Conservation (phyloP, 2,888 invertebrate species). For the Chydorus sphaericus region DNA sequence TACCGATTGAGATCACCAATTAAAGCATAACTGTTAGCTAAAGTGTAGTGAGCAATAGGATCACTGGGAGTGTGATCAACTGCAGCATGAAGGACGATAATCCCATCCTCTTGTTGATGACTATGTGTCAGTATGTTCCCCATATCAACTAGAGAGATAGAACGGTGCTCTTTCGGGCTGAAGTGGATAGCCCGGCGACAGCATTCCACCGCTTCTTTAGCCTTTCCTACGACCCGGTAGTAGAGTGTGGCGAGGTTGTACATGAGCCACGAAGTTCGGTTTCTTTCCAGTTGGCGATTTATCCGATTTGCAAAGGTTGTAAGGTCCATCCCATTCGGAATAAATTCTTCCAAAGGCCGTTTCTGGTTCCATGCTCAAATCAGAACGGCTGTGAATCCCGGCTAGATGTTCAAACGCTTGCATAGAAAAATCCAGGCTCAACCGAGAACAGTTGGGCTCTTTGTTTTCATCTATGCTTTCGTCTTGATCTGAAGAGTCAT, state of each 20-base stretch:
- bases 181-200: conserved; percentile 56
- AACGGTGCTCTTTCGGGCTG: conserved; percentile 47
- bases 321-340: conserved; percentile 27
- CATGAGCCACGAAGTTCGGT: conserved; percentile 60
- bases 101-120: conserved; percentile 50
- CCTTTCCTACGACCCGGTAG: conserved; percentile 60
- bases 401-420: conserved; percentile 47
- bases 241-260: conserved; percentile 63
- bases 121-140: conserved; percentile 57
- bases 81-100: conserved; percentile 52
- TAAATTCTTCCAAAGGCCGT: conserved; percentile 27
- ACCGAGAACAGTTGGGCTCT: conserved; percentile 47
- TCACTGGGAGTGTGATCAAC: conserved; percentile 50
- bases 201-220: conserved; percentile 65
- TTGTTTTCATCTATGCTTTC: conserved; percentile 12
- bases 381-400: conserved; percentile 14
- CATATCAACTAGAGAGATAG: conserved; percentile 54
- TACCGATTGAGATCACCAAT: conserved; percentile 46
- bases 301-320: conserved; percentile 46
- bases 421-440: conserved; percentile 43
- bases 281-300: conserved; percentile 43
- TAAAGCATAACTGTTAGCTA: conserved; percentile 58
- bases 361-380: conserved; percentile 19
- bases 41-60: conserved; percentile 45
- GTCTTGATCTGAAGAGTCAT: no score